A percentile compares a stretch with the other conserved stretches of the same genome.
Conservation (phyloP, 2,888 invertebrate genomes). For the Protophormia terraenovae region DNA sequence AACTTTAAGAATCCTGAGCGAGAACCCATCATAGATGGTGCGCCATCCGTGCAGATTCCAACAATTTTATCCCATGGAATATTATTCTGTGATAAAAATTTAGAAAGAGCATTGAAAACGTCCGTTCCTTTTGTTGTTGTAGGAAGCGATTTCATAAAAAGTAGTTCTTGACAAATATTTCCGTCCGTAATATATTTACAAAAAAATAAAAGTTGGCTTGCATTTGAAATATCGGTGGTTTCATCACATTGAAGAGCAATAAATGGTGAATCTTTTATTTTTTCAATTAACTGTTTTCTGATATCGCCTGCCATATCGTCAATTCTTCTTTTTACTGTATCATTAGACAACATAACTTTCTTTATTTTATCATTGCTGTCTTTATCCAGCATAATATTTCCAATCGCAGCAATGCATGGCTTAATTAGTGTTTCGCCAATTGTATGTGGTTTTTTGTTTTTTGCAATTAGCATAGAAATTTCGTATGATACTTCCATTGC, state of each 20-base stretch:
- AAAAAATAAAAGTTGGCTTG: too few relatives aligned
- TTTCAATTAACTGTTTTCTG: neutral
- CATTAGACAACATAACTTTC: too few relatives aligned
- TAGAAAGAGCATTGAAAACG: too few relatives aligned
- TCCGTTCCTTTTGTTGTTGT: too few relatives aligned
- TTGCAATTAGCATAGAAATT: neutral
- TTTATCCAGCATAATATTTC: too few relatives aligned
- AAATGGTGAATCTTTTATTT: neutral
- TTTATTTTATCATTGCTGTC: too few relatives aligned
- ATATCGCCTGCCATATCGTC: constrained; percentile 4
- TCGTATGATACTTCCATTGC: neutral
- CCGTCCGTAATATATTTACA: neutral
- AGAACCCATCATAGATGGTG: constrained; percentile 8
- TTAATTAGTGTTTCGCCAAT: neutral
- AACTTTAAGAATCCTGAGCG: constrained; percentile 4
- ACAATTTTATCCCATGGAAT: neutral
- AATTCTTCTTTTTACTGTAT: neutral
- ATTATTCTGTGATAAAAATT: too few relatives aligned
- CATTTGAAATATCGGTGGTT: neutral
- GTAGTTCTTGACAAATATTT: neutral
- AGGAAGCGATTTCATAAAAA: neutral
- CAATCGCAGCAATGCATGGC: neutral
- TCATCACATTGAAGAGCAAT: neutral
- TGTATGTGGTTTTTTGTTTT: neutral
- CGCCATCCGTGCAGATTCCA: constrained; percentile 3